Evolutionary conservation across 1,140 invertebrate species (phyloP).

Genomic region (Aphis craccivora): DNA sequence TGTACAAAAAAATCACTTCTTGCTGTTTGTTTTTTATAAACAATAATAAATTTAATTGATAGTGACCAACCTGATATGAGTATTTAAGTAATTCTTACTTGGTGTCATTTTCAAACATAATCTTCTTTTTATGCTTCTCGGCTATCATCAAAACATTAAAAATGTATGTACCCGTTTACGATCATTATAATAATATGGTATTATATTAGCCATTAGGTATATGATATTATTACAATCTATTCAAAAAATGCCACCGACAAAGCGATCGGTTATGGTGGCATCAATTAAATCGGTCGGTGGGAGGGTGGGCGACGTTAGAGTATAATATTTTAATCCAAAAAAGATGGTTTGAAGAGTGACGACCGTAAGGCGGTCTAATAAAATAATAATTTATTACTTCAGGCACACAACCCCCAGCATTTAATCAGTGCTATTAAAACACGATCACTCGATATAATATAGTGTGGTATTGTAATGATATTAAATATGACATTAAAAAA

Average conservation of each 20-base stretch:
- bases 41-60: not conserved
- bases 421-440: constrained; percentile 6
- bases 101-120: not conserved
- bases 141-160: not conserved
- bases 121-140: not conserved
- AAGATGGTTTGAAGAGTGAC: not conserved
- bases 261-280: not conserved
- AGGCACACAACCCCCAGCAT: not conserved
- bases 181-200: not conserved
- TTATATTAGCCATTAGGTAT: not conserved
- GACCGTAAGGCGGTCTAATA: constrained; percentile 23
- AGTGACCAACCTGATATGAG: not conserved
- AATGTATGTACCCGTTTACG: not conserved
- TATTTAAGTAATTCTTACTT: not conserved
- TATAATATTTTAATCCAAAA: not conserved
- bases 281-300: not conserved
- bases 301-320: not conserved
- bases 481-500: not conserved
- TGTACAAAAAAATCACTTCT: not conserved
- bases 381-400: constrained; percentile 29
- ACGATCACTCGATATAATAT: constrained; percentile 5
- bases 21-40: not conserved
- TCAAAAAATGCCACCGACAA: not conserved
- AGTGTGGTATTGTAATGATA: not conserved
- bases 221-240: not conserved